phyloP scores from a whole-genome alignment of 2,888 invertebrate species.

The Melanargia galathea region DNA sequence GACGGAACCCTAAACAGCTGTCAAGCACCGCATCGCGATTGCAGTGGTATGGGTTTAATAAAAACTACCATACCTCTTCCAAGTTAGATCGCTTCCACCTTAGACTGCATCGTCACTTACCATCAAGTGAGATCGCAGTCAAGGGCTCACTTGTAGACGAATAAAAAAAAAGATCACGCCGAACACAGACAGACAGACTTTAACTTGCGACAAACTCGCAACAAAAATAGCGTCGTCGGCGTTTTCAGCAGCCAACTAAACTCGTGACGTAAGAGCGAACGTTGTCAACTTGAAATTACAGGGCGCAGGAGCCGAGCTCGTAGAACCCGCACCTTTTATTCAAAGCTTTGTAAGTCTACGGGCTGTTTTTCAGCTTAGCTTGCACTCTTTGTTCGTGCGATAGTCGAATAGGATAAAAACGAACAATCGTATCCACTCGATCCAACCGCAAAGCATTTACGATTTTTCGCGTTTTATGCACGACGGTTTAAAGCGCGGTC shows the following conservation, averaged over 20 bases:
- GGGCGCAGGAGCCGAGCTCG: slow-evolving; percentile 53
- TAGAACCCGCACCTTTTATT: slow-evolving; percentile 54
- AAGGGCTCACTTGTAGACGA: too few relatives aligned
- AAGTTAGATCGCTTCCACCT: too few relatives aligned
- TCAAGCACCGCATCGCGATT: slow-evolving; percentile 14
- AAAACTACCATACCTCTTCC: too few relatives aligned
- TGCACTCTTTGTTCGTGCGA: slow-evolving; percentile 58
- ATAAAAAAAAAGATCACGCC: too few relatives aligned
- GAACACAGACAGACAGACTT: slow-evolving; percentile 24
- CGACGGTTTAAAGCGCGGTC: neutral
- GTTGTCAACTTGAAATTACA: slow-evolving; percentile 68
- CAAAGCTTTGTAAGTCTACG: slow-evolving; percentile 64
- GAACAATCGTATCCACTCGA: slow-evolving; percentile 35
- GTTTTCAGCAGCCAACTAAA: slow-evolving; percentile 42
- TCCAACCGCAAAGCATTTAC: slow-evolving; percentile 35
- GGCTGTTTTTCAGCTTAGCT: slow-evolving; percentile 61
- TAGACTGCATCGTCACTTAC: too few relatives aligned
- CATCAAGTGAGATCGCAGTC: too few relatives aligned
- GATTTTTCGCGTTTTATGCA: slow-evolving; percentile 34
- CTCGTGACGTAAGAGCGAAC: slow-evolving; percentile 46
- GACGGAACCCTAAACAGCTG: too few relatives aligned
- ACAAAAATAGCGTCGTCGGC: slow-evolving; percentile 43
- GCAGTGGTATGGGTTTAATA: too few relatives aligned
- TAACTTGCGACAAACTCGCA: slow-evolving; percentile 37
- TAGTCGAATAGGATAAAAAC: slow-evolving; percentile 55